phyloP scores from a whole-genome alignment of 2,113 vertebrate species.

The Corvus cornix region DNA sequence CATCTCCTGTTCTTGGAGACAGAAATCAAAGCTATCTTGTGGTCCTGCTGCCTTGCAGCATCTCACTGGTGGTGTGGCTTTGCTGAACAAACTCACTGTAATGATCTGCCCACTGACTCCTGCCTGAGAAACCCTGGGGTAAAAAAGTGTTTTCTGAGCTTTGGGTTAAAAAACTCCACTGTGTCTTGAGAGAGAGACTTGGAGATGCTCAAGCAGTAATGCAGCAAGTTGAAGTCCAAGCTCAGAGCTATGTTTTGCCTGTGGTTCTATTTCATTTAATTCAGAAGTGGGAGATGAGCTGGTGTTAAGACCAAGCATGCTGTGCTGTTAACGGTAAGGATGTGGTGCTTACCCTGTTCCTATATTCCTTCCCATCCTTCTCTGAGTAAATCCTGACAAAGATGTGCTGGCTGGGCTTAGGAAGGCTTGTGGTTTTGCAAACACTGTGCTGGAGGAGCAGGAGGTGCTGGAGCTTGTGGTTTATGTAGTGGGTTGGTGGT shows the following conservation, averaged over 20 bases:
- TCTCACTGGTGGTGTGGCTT: neutral
- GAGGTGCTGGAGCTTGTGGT: neutral
- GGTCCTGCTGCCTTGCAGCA: neutral
- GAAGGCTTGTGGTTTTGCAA: neutral
- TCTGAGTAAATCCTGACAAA: neutral
- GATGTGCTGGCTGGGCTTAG: neutral
- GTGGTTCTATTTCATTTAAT: neutral
- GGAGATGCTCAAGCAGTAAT: neutral
- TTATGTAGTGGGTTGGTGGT: neutral
- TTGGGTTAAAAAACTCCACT: neutral
- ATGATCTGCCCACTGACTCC: neutral
- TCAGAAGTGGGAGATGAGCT: neutral
- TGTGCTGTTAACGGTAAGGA: neutral
- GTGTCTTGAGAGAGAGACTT: neutral
- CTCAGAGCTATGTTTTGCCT: neutral
- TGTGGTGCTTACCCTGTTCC: neutral
- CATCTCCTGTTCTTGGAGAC: neutral
- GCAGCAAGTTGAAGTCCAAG: neutral
- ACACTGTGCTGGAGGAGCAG: neutral
- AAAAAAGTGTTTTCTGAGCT: neutral
- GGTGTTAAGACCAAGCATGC: neutral
- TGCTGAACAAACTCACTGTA: neutral
- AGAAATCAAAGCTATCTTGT: rapidly evolving
- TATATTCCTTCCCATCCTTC: neutral
- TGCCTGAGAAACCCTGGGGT: neutral